Percentiles rank a stretch among this genome's conserved stretches.
These are phyloP conservation scores for Amphipoea lucens DNA, from an alignment of 2,888 invertebrate genomes.

Conservation along the genomic window DNA sequence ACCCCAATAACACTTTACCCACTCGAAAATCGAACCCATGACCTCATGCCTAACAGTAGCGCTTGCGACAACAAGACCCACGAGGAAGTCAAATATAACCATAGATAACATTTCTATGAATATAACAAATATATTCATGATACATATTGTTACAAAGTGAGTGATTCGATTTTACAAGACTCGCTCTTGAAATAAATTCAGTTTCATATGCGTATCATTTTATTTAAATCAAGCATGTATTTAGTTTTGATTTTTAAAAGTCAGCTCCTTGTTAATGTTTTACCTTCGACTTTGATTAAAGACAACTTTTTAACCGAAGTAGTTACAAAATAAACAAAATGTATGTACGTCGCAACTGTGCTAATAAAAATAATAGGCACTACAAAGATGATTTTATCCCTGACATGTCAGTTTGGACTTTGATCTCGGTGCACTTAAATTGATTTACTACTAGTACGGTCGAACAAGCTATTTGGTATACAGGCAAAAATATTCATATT, in stretches of 20 bases:
- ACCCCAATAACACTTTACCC: neutral
- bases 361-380: slow-evolving; percentile 16
- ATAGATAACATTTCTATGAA: no score
- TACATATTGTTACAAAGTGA: neutral
- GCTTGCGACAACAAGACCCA: neutral
- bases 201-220: neutral
- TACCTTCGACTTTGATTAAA: slow-evolving; percentile 19
- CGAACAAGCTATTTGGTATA: no score
- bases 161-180: neutral
- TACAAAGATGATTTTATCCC: slow-evolving; percentile 17
- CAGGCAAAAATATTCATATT: no score
- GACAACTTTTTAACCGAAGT: slow-evolving; percentile 16
- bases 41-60: neutral
- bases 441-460: slow-evolving; percentile 16
- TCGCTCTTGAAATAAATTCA: neutral
- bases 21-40: neutral
- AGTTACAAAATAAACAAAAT: slow-evolving; percentile 15
- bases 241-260: slow-evolving; percentile 8
- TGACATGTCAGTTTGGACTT: slow-evolving; percentile 28
- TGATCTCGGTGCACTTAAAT: slow-evolving; percentile 14
- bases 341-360: neutral
- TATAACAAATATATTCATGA: neutral
- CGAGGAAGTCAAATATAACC: neutral
- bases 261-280: neutral
- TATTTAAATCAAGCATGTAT: neutral